Base-by-base conservation (phyloP, 2,888 invertebrate genomes). In the Dryococelus australis region DNA sequence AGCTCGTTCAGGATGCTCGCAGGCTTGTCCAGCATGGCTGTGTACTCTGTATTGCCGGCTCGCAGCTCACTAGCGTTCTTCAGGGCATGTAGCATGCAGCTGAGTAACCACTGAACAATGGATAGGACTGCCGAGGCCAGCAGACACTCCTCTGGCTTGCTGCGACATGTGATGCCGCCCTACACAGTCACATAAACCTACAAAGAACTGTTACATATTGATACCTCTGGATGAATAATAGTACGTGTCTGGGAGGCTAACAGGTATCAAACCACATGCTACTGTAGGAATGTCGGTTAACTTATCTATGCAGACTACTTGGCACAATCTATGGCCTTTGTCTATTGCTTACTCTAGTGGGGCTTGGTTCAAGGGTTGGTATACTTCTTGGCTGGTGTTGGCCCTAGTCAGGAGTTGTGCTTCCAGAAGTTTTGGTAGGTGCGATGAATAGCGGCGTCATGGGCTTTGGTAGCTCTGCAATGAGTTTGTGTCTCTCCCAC, bases 131-230 rank as follows among this genome's bases (percentile, higher is more conserved):
- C 95, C 87, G 95, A 95, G 0, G 98, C 96, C n/a, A 97, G 92
- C 26, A 97, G 94, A 90, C 97, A 96, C 92, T 98, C 98, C 91
- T 98, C 98, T 87, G 97, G 95, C 92, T 98, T 98, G 0, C 96
- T 96, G 89, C 97, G 94, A 90, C 95, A 96, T 0, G 95, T 95
- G 87, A 95, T 94, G 16, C 94, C 94, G 28, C 93, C 92, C 90
- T 94, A 90, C 43, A 27, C 24, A 80, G 84, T 65, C 24, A 9
- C n/a, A 65, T 8, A 2, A 47, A 47, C 47, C 47, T 78, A 78
- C 43, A 47, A 87, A 80, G n/a, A n/a, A n/a, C n/a, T 80, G 20
- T 78, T n/a, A 35, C 27, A 10, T 83, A 9, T 78, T 35, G 10
- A 13, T 47, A 88, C 47, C 16, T 78, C 24, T 26, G 86, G 5